These are phyloP conservation scores for Nasonia giraulti DNA, from an alignment of 1,140 invertebrate genomes.

Conservation along the genomic window DNA sequence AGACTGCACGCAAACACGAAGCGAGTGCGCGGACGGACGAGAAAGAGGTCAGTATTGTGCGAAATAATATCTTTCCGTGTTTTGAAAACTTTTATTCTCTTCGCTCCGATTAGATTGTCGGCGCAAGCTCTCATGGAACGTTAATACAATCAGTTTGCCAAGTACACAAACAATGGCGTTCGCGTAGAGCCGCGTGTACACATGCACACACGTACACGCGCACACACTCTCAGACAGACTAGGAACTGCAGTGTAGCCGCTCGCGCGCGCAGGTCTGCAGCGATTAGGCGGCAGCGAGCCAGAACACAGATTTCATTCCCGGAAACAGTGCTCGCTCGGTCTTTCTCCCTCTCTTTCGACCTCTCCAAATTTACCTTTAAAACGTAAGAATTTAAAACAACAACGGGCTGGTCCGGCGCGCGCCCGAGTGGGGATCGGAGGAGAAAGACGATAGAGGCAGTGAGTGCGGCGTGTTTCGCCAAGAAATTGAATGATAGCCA, in stretches of 20 bases:
- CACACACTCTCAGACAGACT: background rate
- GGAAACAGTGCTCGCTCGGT: background rate
- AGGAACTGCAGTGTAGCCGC: background rate
- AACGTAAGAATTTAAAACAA: slow-evolving; percentile 38
- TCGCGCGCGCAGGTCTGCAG: background rate
- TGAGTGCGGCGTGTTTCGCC: background rate
- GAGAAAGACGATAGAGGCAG: background rate
- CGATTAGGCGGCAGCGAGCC: background rate
- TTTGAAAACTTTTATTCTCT: slow-evolving; percentile 19
- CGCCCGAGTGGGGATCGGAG: background rate
- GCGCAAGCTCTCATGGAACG: background rate
- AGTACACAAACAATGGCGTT: slow-evolving; percentile 14
- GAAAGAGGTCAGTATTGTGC: slow-evolving; percentile 7
- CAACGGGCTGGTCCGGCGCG: background rate
- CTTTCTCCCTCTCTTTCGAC: background rate
- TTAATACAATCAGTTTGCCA: slow-evolving; percentile 36
- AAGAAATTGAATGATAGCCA: slow-evolving; percentile 44
- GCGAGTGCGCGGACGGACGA: too few species aligned
- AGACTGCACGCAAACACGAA: background rate
- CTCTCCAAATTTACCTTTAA: background rate
- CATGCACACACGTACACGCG: background rate
- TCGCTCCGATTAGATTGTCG: slow-evolving; percentile 18
- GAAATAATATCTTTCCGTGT: slow-evolving; percentile 39
- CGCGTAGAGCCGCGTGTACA: background rate
- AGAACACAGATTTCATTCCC: slow-evolving; percentile 14